A percentile compares a stretch with the other conserved stretches of the same genome.
These are phyloP conservation scores for Gymnopithys bicolor DNA, from an alignment of 2,797 vertebrate species.

Conservation along the genomic window DNA sequence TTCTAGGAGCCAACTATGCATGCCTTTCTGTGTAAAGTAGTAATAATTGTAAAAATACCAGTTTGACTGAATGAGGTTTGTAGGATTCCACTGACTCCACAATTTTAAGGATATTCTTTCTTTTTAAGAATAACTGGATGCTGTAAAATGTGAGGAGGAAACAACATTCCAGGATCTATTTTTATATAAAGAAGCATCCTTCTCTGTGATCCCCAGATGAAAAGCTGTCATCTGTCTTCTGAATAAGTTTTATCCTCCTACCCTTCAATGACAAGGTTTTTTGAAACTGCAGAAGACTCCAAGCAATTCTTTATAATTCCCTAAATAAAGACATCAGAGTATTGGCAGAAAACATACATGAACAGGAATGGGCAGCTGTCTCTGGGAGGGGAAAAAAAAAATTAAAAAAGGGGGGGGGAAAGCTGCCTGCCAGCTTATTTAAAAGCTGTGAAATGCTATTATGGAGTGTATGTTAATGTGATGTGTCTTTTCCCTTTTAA, in stretches of 20 bases:
- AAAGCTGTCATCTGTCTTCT: constrained; percentile 76
- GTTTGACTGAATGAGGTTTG: constrained; percentile 14
- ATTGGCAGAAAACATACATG: constrained; percentile 64
- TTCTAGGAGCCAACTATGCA: neutral
- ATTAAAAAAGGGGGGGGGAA: rapidly evolving
- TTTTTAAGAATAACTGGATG: constrained; percentile 40
- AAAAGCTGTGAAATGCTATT: constrained; percentile 76
- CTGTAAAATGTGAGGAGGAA: constrained; percentile 64
- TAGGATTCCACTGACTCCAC: constrained; percentile 44
- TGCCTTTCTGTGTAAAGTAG: neutral
- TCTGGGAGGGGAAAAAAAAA: neutral
- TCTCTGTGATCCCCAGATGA: constrained; percentile 73
- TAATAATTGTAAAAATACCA: neutral
- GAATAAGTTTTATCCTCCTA: constrained; percentile 74
- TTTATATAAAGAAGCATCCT: constrained; percentile 73
- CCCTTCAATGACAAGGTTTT: constrained; percentile 70
- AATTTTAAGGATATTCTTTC: constrained; percentile 43
- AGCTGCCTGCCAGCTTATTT: constrained; percentile 51
- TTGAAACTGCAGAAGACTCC: constrained; percentile 74
- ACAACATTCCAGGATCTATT: constrained; percentile 66
- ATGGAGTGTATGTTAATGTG: constrained; percentile 63
- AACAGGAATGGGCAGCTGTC: constrained; percentile 71
- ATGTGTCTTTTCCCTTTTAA: constrained; percentile 74
- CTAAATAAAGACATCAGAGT: constrained; percentile 80
- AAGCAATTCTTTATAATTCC: constrained; percentile 76